phyloP scores from a whole-genome alignment of 2,113 vertebrate genomes.

The Pitta sordida region DNA sequence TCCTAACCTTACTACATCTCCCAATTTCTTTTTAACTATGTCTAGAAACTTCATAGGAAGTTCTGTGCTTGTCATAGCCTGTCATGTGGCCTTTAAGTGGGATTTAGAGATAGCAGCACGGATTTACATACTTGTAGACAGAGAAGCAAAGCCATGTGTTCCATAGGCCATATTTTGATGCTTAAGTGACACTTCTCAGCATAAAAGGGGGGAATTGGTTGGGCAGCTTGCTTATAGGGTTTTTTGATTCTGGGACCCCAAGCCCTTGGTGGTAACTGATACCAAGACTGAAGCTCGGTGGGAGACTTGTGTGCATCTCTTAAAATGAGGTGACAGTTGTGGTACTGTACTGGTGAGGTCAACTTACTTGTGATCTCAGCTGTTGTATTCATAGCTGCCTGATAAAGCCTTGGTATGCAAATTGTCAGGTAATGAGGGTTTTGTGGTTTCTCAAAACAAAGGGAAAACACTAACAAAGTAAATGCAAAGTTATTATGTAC shows the following conservation, averaged over 20 bases:
- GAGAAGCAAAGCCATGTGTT: background rate
- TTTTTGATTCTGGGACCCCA: background rate
- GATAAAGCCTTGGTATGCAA: background rate
- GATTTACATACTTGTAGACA: background rate
- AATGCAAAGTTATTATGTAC: background rate
- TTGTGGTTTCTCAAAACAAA: background rate
- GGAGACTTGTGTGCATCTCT: background rate
- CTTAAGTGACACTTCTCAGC: background rate
- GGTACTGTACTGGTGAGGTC: background rate
- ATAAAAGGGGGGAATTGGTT: background rate
- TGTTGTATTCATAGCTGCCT: background rate
- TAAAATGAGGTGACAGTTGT: background rate
- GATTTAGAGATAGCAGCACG: background rate
- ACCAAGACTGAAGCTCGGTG: background rate
- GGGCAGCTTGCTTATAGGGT: background rate
- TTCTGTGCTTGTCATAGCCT: too few species aligned
- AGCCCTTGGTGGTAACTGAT: background rate
- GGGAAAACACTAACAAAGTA: background rate
- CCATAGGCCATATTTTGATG: background rate
- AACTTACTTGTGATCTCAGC: background rate
- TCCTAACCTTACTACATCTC: background rate
- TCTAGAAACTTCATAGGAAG: background rate
- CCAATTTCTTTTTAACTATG: background rate
- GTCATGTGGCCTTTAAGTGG: background rate
- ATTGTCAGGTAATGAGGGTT: background rate